Evolutionary conservation across 2,113 vertebrate genomes (phyloP).

Genomic region (Nipponia nippon): DNA sequence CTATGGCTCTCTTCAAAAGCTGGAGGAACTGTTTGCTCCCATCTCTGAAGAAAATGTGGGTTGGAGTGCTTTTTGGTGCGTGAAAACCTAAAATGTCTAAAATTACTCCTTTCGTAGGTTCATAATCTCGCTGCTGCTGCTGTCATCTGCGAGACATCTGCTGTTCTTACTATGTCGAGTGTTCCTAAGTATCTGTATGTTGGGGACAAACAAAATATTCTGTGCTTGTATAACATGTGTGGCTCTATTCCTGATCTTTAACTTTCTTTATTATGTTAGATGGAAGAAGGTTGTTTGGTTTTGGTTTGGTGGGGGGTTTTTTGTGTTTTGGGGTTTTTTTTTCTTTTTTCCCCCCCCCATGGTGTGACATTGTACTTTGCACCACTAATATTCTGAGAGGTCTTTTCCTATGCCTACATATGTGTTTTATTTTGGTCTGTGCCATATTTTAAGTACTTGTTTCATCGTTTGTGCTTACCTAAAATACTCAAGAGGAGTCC

Average conservation of each 20-base stretch:
- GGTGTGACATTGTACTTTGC: background rate
- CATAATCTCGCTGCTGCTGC: background rate
- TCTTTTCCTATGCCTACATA: background rate
- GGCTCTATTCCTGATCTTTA: background rate
- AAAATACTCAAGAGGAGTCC: background rate
- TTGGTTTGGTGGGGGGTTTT: too few species aligned
- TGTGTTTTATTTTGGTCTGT: background rate
- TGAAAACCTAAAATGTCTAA: background rate
- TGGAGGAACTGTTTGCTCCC: background rate
- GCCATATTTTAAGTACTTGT: background rate
- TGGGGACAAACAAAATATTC: background rate
- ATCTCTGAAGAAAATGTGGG: background rate
- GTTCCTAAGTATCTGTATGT: background rate
- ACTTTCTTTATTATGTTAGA: background rate
- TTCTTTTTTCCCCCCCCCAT: too few species aligned
- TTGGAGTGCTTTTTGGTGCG: background rate
- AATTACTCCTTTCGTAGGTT: background rate
- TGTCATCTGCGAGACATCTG: background rate
- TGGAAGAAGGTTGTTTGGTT: background rate
- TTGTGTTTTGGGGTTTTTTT: too few species aligned
- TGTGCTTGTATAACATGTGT: background rate
- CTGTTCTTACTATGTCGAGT: background rate
- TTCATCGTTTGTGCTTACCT: background rate
- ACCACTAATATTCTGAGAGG: background rate
- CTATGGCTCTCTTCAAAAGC: background rate